Conservation (phyloP, 2,113 vertebrate species). For the Nyctereutes procyonoides region DNA sequence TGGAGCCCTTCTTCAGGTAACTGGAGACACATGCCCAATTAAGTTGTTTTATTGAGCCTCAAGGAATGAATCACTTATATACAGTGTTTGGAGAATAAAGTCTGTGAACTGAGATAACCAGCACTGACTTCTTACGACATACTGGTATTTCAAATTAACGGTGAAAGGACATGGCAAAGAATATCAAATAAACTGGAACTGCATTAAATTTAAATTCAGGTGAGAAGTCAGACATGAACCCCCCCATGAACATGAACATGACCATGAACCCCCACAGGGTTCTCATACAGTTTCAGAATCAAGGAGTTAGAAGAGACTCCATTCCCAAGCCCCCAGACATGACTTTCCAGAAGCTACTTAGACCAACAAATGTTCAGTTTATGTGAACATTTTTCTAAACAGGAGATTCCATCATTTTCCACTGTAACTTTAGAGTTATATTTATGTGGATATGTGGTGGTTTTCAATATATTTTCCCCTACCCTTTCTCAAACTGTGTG, state of each 20-base stretch:
- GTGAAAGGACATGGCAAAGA: not conserved
- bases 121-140: not conserved
- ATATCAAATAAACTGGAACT: not conserved
- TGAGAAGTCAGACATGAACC: not conserved
- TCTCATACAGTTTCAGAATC: not conserved
- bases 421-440: not conserved
- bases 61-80: not conserved
- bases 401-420: not conserved
- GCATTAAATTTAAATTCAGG: not conserved
- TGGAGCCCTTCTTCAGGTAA: not conserved
- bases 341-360: not conserved
- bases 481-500: not conserved
- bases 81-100: not conserved
- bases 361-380: not conserved
- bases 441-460: not conserved
- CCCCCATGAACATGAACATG: not conserved
- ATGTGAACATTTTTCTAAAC: not conserved
- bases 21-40: accelerated
- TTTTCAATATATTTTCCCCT: not conserved
- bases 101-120: not conserved
- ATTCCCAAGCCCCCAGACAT: too few relatives aligned
- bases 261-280: not conserved
- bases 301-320: not conserved
- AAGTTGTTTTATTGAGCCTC: not conserved
- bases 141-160: not conserved